Evolutionary conservation across 2,797 vertebrate genomes (phyloP).

Genomic region (Mustela erminea): DNA sequence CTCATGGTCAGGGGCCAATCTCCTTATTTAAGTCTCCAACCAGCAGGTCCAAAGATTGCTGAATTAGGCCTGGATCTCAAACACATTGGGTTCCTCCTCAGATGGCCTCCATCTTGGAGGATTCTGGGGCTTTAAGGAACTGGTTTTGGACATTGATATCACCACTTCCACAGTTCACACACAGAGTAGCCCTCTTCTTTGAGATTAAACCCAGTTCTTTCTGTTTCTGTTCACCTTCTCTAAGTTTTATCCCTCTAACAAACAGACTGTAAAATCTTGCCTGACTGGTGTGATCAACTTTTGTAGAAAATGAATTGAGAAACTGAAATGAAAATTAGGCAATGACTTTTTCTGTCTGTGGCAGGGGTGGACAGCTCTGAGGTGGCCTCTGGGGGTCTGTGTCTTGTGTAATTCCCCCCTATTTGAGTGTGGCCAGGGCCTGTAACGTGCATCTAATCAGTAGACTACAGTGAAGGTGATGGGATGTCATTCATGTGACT

Average conservation of each 20-base stretch:
- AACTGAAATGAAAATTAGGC: not conserved
- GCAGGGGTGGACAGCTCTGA: not conserved
- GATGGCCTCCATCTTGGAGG: not conserved
- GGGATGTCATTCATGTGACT: not conserved
- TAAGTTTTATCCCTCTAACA: conserved; percentile 29
- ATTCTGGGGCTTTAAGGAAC: not conserved
- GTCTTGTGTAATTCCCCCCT: not conserved
- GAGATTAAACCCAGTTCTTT: not conserved
- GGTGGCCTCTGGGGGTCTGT: not conserved
- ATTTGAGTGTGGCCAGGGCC: not conserved
- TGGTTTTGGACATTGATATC: not conserved
- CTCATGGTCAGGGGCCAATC: not conserved
- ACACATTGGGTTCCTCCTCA: not conserved
- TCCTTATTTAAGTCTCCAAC: not conserved
- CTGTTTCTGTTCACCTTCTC: not conserved
- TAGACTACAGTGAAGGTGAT: not conserved
- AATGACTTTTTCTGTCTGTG: conserved; percentile 30
- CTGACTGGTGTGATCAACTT: not conserved
- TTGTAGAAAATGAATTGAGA: conserved; percentile 7
- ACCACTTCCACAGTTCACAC: not conserved
- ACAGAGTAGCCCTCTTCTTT: not conserved
- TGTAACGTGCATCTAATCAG: not conserved
- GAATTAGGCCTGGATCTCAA: not conserved
- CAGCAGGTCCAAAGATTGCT: not conserved
- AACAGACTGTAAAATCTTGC: conserved; percentile 34